Evolutionary conservation across 2,888 invertebrate genomes (phyloP).

Genomic region (Chrysodeixis includens): DNA sequence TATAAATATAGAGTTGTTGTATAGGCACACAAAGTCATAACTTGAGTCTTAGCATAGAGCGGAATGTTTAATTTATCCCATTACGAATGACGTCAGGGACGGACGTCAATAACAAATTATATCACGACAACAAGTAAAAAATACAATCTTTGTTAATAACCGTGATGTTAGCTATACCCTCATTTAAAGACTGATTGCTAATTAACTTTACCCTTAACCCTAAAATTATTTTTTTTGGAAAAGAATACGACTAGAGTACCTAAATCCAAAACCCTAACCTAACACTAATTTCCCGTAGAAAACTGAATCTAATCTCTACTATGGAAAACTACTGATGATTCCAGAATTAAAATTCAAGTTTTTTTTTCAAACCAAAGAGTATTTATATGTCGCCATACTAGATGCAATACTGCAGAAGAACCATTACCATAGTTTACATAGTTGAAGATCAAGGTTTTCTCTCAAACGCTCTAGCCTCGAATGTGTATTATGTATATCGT

Average conservation of each 20-base stretch:
- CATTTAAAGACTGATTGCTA: not conserved
- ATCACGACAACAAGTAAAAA: not conserved
- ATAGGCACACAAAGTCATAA: not conserved
- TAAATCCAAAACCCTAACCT: too few species aligned
- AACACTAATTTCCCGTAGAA: too few species aligned
- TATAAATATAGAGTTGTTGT: not conserved
- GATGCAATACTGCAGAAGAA: not conserved
- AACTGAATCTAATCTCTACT: too few species aligned
- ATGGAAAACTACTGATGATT: too few species aligned
- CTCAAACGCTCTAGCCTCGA: not conserved
- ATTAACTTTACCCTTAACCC: not conserved
- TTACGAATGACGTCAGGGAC: not conserved
- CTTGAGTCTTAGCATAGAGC: not conserved
- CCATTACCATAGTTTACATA: not conserved
- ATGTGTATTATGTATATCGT: not conserved
- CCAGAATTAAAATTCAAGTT: too few species aligned
- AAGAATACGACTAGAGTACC: too few species aligned
- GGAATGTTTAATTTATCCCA: not conserved
- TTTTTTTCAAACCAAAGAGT: too few species aligned
- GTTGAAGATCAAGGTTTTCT: not conserved
- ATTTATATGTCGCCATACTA: not conserved
- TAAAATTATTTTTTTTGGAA: too few species aligned
- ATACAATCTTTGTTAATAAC: not conserved
- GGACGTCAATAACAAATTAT: not conserved
- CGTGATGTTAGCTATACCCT: too few species aligned